Evolutionary conservation across 37 sponge, comb jelly and placozoan genomes (phyloP).

Genomic region (Mnemiopsis leidyi): DNA sequence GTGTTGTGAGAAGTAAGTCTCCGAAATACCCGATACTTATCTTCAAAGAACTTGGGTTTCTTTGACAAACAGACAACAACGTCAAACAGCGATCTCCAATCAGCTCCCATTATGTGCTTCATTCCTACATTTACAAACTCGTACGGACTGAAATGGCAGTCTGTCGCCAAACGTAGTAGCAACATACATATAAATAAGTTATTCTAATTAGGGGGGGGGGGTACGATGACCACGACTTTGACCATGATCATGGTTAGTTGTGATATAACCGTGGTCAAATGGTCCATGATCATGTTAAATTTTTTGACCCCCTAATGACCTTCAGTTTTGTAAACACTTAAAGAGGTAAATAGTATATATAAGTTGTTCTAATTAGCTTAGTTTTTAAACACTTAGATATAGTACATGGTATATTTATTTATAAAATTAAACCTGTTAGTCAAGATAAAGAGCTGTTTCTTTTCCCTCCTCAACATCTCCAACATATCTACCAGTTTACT

Average conservation of each 20-base stretch:
- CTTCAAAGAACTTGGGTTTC: constrained; percentile 85
- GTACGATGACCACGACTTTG: too few species aligned
- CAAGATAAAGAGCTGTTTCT: constrained; percentile 87
- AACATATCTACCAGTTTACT: constrained; percentile 69
- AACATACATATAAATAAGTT: too few species aligned
- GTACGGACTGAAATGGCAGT: constrained; percentile 58
- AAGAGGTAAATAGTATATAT: too few species aligned
- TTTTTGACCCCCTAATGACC: too few species aligned
- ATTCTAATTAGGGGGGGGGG: too few species aligned
- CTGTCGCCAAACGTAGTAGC: too few species aligned
- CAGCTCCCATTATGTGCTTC: constrained; percentile 70
- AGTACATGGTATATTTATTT: neutral
- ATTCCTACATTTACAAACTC: constrained; percentile 76
- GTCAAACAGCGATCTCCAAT: constrained; percentile 92
- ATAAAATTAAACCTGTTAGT: constrained; percentile 77
- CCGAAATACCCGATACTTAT: constrained; percentile 13
- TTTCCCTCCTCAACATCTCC: constrained; percentile 70
- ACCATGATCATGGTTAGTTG: too few species aligned
- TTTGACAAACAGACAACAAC: constrained; percentile 77
- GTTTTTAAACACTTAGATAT: too few species aligned
- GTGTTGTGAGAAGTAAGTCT: neutral
- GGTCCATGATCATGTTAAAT: too few species aligned
- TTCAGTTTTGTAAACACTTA: too few species aligned
- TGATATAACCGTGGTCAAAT: too few species aligned
- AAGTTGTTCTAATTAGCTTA: too few species aligned